These are phyloP conservation scores for Euleptes europaea DNA, from an alignment of 2,113 vertebrate genomes.

Conservation along the genomic window DNA sequence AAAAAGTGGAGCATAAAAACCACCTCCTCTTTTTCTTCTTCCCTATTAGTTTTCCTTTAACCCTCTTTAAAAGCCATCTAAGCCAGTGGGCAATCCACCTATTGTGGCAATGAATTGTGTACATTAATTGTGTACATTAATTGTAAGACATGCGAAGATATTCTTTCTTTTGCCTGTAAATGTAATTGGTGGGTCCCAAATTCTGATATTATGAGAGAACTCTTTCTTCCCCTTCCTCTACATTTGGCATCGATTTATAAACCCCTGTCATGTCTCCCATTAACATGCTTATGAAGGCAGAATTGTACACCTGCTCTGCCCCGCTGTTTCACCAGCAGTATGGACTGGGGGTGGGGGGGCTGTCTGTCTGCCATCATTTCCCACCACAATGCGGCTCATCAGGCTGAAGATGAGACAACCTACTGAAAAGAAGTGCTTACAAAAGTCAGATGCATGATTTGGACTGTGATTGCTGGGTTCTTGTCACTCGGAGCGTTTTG, in stretches of 20 bases:
- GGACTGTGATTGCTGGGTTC: not conserved
- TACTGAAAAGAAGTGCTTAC: not conserved
- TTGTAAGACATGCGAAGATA: not conserved
- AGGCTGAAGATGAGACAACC: not conserved
- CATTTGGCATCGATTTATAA: not conserved
- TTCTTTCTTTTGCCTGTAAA: not conserved
- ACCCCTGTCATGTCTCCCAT: not conserved
- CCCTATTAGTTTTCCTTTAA: too few relatives aligned
- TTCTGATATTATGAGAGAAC: not conserved
- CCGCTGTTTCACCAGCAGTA: not conserved
- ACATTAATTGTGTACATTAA: too few relatives aligned
- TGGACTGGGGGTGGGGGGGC: not conserved
- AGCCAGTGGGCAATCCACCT: too few relatives aligned
- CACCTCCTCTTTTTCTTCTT: too few relatives aligned
- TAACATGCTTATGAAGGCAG: not conserved
- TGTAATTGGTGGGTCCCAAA: not conserved
- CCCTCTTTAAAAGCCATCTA: too few relatives aligned
- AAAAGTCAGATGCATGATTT: not conserved
- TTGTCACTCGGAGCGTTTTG: not conserved
- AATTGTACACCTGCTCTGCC: not conserved
- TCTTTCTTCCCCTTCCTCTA: not conserved
- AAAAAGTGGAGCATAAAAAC: too few relatives aligned
- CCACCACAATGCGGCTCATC: not conserved
- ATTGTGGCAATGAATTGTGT: too few relatives aligned
- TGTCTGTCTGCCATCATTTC: not conserved